Conservation (phyloP, 2,113 vertebrate genomes). For the Baryphthengus martii region DNA sequence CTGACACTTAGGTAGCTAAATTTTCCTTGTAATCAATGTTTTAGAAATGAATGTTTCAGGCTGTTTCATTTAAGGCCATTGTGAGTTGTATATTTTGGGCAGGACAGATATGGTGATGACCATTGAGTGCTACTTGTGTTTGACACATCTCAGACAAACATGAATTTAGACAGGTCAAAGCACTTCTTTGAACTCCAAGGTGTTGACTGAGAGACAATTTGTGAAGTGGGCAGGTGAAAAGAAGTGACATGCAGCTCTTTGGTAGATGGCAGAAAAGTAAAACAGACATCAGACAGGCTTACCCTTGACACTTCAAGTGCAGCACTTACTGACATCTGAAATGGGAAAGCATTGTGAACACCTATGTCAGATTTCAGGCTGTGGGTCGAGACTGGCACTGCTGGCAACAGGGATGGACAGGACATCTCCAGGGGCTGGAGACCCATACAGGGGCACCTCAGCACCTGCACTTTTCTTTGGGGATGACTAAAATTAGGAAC, state of each 20-base stretch:
- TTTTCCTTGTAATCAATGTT: background rate
- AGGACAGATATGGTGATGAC: background rate
- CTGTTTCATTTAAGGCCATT: background rate
- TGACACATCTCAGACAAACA: rapidly evolving
- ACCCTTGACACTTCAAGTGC: background rate
- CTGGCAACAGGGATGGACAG: no score
- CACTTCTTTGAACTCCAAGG: background rate
- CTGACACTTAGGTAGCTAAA: background rate
- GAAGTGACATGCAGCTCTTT: background rate
- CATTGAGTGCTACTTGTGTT: background rate
- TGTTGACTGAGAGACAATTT: background rate
- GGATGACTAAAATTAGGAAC: background rate
- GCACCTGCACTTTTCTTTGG: background rate
- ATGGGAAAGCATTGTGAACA: background rate
- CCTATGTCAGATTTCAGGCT: background rate
- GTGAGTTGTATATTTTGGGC: background rate
- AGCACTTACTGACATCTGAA: background rate
- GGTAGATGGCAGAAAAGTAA: background rate
- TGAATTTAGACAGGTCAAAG: background rate
- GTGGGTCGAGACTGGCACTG: rapidly evolving
- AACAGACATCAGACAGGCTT: background rate
- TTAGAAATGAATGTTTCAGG: background rate
- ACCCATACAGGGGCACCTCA: background rate
- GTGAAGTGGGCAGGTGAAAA: background rate
- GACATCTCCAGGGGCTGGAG: background rate